phyloP scores from a whole-genome alignment of 2,797 vertebrate genomes.

The Merluccius polli region DNA sequence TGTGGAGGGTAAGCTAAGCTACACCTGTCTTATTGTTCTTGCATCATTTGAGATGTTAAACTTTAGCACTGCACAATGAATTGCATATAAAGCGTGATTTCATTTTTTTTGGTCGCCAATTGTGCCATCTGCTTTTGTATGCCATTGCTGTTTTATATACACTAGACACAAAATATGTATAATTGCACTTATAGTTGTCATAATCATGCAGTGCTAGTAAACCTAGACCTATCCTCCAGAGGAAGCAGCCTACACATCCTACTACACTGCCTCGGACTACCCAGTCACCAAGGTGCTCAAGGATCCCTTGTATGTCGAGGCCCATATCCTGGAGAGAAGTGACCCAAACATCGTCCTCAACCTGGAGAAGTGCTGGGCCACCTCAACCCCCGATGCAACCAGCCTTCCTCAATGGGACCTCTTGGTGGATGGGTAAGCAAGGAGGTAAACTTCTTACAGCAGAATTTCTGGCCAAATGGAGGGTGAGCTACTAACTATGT shows the following conservation, averaged over 20 bases:
- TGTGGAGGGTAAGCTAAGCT: slow-evolving; percentile 52
- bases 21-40: too few relatives aligned
- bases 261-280: slow-evolving; percentile 64
- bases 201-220: not conserved
- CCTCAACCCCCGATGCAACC: slow-evolving; percentile 43
- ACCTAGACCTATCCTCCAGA: slow-evolving; percentile 40
- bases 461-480: not conserved
- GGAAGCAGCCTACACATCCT: slow-evolving; percentile 58
- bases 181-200: not conserved
- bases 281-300: slow-evolving; percentile 66
- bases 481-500: not conserved
- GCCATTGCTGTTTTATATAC: too few relatives aligned
- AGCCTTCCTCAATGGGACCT: slow-evolving; percentile 72
- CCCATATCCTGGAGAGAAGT: slow-evolving; percentile 54
- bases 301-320: slow-evolving; percentile 66
- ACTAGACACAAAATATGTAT: not conserved
- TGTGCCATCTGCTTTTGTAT: too few relatives aligned
- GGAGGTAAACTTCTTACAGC: not conserved
- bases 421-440: slow-evolving; percentile 63
- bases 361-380: slow-evolving; percentile 75
- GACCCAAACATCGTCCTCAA: slow-evolving; percentile 67
- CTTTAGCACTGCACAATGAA: not conserved
- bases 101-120: too few relatives aligned
- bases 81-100: too few relatives aligned
- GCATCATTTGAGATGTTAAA: too few relatives aligned